Conservation (phyloP, 2,888 invertebrate species). For the Dicyrtomina minuta region DNA sequence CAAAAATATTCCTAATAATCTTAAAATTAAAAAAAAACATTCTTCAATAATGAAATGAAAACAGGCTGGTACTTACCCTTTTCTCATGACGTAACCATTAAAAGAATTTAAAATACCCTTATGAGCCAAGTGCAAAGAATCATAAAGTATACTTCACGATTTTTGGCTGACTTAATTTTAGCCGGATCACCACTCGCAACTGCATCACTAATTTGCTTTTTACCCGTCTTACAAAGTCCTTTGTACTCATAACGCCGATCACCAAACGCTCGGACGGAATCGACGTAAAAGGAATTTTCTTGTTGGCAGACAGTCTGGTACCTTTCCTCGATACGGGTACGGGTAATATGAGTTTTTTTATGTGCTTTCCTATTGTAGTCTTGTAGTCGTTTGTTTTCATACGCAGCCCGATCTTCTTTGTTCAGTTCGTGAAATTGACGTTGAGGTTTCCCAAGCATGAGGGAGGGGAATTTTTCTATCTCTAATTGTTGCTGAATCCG, state of each 20-base stretch:
- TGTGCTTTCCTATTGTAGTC: constrained; percentile 96
- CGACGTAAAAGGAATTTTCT: constrained; percentile 98
- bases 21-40: neutral
- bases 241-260: constrained; percentile 95
- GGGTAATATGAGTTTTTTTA: constrained; percentile 88
- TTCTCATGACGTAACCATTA: constrained; percentile 95
- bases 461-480: constrained; percentile 88
- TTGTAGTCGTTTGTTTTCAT: constrained; percentile 88
- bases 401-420: constrained; percentile 70
- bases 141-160: constrained; percentile 89
- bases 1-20: neutral
- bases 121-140: constrained; percentile 95
- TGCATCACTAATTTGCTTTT: constrained; percentile 79
- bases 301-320: constrained; percentile 92
- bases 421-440: constrained; percentile 83
- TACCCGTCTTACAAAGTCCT: constrained; percentile 84
- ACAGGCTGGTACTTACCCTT: constrained; percentile 60
- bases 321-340: constrained; percentile 79
- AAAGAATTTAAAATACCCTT: constrained; percentile 99
- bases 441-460: constrained; percentile 72
- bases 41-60: neutral
- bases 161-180: constrained; percentile 86
- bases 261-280: constrained; percentile 94
- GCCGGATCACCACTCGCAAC: constrained; percentile 81
- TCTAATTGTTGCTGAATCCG: constrained; percentile 95